Evolutionary conservation across 2,113 vertebrate species (phyloP).

Genomic region (Regulus satrapa): DNA sequence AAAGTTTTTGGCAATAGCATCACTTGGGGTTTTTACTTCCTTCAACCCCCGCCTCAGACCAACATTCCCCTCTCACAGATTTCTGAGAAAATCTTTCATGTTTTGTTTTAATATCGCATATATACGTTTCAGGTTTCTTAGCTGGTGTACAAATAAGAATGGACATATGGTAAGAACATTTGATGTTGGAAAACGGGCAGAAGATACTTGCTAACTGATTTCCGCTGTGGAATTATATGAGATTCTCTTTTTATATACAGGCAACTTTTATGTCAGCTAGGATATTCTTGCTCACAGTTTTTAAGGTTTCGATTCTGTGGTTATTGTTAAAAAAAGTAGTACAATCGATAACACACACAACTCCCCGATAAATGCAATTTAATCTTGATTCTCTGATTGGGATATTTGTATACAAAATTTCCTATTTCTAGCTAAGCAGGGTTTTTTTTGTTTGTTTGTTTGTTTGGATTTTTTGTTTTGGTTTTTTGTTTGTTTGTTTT

Average conservation of each 20-base stretch:
- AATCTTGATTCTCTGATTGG: background rate
- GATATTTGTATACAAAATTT: background rate
- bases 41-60: background rate
- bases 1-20: conserved; percentile 23
- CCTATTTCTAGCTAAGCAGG: background rate
- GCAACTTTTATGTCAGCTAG: background rate
- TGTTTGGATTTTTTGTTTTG: too few relatives aligned
- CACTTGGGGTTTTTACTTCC: background rate
- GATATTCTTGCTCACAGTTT: conserved; percentile 1
- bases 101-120: conserved; percentile 41
- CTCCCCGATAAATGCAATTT: background rate
- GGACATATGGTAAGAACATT: conserved; percentile 48
- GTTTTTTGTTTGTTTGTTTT: too few relatives aligned
- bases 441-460: too few relatives aligned
- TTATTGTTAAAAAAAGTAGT: background rate
- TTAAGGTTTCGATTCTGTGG: background rate
- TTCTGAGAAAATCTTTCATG: conserved; percentile 50
- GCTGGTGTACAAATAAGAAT: conserved; percentile 14
- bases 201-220: conserved; percentile 46
- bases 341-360: background rate
- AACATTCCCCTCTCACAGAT: background rate
- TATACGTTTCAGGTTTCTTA: conserved; percentile 46
- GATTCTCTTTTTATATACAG: conserved; percentile 1
- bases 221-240: conserved; percentile 28
- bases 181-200: conserved; percentile 27